Base-by-base conservation (phyloP, 2,888 invertebrate genomes). In the Cyaniris semiargus region DNA sequence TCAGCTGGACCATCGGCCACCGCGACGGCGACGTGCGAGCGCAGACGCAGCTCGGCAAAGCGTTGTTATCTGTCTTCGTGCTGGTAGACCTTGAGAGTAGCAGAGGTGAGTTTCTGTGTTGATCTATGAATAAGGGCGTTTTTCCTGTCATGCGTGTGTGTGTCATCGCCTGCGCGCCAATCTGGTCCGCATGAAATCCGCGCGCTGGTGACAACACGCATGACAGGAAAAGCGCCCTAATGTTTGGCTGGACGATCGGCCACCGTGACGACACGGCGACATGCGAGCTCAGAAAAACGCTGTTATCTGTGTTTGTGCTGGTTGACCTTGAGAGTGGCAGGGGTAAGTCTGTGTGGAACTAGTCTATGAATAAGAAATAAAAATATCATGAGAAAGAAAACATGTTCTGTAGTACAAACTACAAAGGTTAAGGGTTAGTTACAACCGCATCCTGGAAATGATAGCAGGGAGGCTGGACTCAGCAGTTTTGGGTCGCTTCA, bases 211-310 rank as follows among this genome's bases (percentile, higher is more conserved):
- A 34, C 34, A 34, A 34, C 6, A 34, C 0, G 34, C 34, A 34
- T 34, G 34, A 34, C 34, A 34, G 34, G 34, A 34, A 34, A 34
- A 34, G 34, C 79, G 91, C 91, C 78, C 88, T n/a, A n/a, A 86
- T 95, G 34, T 89, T 89, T 84, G 92, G 91, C 83, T 95, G 95
- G 95, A 94, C 90, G 8, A 93, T 95, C 71, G 94, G 93, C 5
- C 91, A 94, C 80, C 85, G 89, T 1, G 90, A 92, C 76, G n/a
- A n/a, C n/a, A n/a, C n/a, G 92, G 89, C 0, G 92, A 90, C 79
- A 84, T 90, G 27, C 91, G 93, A 78, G 89, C 89, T 75, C 89
- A 91, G 81, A 88, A 94, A 93, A 79, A 87, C 90, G 0, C 84
- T 95, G 78, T 87, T 95, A 0, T 89, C 95, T 0, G 90, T 95